Percentiles rank a stretch among this genome's conserved stretches.
phyloP scores from a whole-genome alignment of 2,888 invertebrate species.

The Sthenelais limicola region DNA sequence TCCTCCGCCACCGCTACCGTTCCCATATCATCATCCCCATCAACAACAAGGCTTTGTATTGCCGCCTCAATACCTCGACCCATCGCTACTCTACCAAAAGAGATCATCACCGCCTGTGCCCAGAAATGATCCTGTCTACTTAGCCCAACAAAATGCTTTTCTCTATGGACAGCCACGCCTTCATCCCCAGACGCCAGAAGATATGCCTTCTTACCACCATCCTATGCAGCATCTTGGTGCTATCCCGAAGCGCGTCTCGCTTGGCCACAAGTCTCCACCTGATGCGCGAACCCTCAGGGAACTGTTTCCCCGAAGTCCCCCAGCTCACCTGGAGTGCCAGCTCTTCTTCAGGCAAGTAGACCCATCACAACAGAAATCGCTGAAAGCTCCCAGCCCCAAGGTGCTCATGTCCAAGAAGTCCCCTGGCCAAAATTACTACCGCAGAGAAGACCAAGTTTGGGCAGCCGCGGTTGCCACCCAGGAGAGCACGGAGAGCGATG shows the following conservation, averaged over 20 bases:
- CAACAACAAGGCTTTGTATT: background rate
- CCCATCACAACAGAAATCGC: conserved; percentile 10
- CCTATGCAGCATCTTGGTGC: conserved; percentile 44
- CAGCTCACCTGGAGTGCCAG: background rate
- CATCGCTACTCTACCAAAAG: conserved; percentile 13
- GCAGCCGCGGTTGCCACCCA: background rate
- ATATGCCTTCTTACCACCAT: conserved; percentile 35
- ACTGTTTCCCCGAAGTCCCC: conserved; percentile 13
- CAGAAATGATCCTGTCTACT: no score
- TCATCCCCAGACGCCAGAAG: conserved; percentile 29
- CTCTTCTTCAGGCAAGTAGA: background rate
- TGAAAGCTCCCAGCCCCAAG: conserved; percentile 45
- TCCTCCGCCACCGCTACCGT: conserved; percentile 2
- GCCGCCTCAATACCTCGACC: conserved; percentile 16
- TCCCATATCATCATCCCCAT: conserved; percentile 6
- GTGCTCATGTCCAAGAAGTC: conserved; percentile 49
- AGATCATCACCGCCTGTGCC: conserved; percentile 34
- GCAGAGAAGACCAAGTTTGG: conserved; percentile 2
- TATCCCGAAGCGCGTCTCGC: conserved; percentile 40
- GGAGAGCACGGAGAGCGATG: conserved; percentile 31
- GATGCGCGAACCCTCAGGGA: conserved; percentile 17
- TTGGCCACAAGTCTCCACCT: conserved; percentile 31
- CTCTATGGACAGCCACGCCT: conserved; percentile 31
- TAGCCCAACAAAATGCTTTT: conserved; percentile 30
- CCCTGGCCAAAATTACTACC: conserved; percentile 34